phyloP scores from a whole-genome alignment of 1,140 invertebrate species.

The Zaprionus inermis region DNA sequence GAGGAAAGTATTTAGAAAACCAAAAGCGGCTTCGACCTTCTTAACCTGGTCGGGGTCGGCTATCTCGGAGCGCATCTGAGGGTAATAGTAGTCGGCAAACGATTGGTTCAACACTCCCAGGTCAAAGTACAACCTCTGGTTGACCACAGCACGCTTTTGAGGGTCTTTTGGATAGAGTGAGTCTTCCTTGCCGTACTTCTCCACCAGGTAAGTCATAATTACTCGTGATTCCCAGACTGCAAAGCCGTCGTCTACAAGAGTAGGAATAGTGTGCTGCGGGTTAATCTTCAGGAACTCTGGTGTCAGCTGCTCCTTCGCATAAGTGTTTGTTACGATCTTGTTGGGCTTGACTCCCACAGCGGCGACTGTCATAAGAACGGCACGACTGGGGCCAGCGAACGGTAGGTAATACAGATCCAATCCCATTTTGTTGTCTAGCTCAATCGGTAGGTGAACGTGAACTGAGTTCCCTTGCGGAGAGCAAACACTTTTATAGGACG shows the following conservation, averaged over 20 bases:
- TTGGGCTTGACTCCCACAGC: slow-evolving; percentile 90
- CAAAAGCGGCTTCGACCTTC: slow-evolving; percentile 87
- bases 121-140: slow-evolving; percentile 91
- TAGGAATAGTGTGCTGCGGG: slow-evolving; percentile 87
- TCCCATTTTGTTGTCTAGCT: slow-evolving; percentile 31
- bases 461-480: background rate
- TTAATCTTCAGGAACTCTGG: slow-evolving; percentile 89
- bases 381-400: slow-evolving; percentile 89
- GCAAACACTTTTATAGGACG: slow-evolving; percentile 5
- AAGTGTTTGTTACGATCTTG: slow-evolving; percentile 87
- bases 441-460: background rate
- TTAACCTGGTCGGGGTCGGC: slow-evolving; percentile 87
- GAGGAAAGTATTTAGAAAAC: slow-evolving; percentile 88
- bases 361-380: slow-evolving; percentile 88
- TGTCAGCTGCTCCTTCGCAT: slow-evolving; percentile 87
- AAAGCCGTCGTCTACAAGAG: slow-evolving; percentile 88
- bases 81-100: slow-evolving; percentile 88
- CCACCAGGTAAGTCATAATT: slow-evolving; percentile 89
- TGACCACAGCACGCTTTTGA: slow-evolving; percentile 88
- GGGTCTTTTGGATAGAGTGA: slow-evolving; percentile 89
- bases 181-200: slow-evolving; percentile 89
- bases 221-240: slow-evolving; percentile 89
- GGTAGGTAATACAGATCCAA: slow-evolving; percentile 87
- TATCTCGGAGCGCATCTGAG: slow-evolving; percentile 87
- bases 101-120: slow-evolving; percentile 88